A percentile compares a stretch with the other conserved stretches of the same genome.
These are phyloP conservation scores for Meghimatium bilineatum DNA, from an alignment of 2,888 invertebrate species.

Conservation along the genomic window DNA sequence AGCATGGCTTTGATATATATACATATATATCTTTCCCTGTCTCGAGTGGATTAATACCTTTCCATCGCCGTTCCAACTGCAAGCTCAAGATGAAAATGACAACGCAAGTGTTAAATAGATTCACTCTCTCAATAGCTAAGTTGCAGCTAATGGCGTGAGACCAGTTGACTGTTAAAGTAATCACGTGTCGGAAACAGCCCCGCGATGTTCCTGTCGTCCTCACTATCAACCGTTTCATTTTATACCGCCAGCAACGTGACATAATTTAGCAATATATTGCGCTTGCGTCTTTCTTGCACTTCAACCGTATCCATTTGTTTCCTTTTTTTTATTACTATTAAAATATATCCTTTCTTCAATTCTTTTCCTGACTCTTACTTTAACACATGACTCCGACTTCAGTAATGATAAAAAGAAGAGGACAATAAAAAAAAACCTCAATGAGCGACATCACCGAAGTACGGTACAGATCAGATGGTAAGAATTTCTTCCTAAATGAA, in stretches of 20 bases:
- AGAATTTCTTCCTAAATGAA: too few relatives aligned
- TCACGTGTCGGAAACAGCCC: conserved; percentile 16
- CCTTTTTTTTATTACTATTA: too few relatives aligned
- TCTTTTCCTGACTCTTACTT: neutral
- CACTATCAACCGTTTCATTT: conserved; percentile 14
- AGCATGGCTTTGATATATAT: too few relatives aligned
- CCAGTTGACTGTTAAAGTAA: conserved; percentile 7
- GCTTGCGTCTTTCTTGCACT: neutral
- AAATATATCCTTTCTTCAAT: too few relatives aligned
- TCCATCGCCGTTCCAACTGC: neutral
- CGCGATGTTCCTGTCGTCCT: neutral
- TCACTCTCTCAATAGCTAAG: neutral
- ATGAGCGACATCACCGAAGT: too few relatives aligned
- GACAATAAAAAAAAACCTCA: too few relatives aligned
- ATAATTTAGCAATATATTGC: conserved; percentile 9
- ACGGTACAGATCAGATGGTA: too few relatives aligned
- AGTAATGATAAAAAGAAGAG: too few relatives aligned
- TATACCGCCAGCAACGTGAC: conserved; percentile 1
- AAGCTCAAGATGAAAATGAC: neutral
- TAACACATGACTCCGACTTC: too few relatives aligned
- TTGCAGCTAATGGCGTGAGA: conserved; percentile 13
- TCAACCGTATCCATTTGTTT: neutral
- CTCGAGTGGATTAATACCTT: neutral
- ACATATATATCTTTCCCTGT: too few relatives aligned
- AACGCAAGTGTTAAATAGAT: conserved; percentile 15